Evolutionary conservation across 2,797 vertebrate genomes (phyloP).

Genomic region (Falco concolor): DNA sequence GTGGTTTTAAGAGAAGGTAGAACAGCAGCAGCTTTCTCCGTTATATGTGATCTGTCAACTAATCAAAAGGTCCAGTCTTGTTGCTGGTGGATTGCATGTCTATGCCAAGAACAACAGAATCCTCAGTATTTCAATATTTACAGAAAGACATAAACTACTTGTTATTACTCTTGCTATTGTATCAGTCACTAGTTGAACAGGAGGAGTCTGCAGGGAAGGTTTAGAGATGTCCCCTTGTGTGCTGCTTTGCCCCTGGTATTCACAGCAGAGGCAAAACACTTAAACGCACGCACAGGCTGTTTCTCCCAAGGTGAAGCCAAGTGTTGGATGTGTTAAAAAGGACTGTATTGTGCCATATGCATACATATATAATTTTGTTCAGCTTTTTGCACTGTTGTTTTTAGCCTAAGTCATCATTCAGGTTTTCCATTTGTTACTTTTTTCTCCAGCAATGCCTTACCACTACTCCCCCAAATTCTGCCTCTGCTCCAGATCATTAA

Average conservation of each 20-base stretch:
- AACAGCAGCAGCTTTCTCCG: neutral
- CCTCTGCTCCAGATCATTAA: slow-evolving; percentile 33
- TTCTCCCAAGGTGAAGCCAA: neutral
- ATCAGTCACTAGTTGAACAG: neutral
- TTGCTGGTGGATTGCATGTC: neutral
- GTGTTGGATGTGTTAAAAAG: neutral
- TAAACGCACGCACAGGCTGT: neutral
- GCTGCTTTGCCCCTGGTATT: neutral
- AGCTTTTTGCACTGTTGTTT: neutral
- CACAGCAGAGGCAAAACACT: neutral
- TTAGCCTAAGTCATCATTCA: slow-evolving; percentile 14
- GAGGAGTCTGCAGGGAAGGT: neutral
- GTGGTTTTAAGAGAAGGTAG: neutral
- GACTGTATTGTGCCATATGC: neutral
- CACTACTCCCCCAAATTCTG: neutral
- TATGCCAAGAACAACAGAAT: neutral
- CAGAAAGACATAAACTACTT: neutral
- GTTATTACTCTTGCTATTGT: neutral
- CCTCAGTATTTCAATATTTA: neutral
- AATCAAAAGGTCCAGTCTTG: neutral
- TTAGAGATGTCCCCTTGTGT: neutral
- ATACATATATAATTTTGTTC: neutral
- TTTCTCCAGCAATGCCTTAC: neutral
- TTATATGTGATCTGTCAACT: neutral
- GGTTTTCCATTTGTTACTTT: slow-evolving; percentile 22